A percentile compares a stretch with the other conserved stretches of the same genome.
These are phyloP conservation scores for Escarpia spicata DNA, from an alignment of 2,888 invertebrate species.

Conservation along the genomic window DNA sequence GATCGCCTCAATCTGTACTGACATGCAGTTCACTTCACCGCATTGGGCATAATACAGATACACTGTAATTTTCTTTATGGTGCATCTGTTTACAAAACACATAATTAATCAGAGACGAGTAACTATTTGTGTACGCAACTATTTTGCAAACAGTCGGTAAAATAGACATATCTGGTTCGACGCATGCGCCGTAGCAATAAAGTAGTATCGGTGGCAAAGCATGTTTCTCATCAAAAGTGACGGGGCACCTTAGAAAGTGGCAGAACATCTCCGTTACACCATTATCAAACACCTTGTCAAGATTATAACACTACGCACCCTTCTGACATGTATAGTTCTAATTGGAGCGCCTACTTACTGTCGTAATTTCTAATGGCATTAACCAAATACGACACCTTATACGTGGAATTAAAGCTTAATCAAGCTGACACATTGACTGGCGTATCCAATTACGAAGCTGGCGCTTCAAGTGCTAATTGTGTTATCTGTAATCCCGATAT, in stretches of 20 bases:
- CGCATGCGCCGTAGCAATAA: not conserved
- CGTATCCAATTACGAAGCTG: not conserved
- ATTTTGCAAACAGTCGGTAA: not conserved
- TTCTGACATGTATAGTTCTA: not conserved
- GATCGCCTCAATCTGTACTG: too few species aligned
- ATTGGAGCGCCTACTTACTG: not conserved
- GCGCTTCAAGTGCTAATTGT: not conserved
- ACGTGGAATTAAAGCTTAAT: not conserved
- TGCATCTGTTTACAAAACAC: too few species aligned
- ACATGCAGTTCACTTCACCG: too few species aligned
- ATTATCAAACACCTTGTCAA: constrained; percentile 13
- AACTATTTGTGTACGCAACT: too few species aligned
- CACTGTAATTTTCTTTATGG: too few species aligned
- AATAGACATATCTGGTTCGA: not conserved
- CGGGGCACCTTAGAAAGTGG: not conserved
- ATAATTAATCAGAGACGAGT: too few species aligned
- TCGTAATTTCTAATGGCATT: not conserved
- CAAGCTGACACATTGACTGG: not conserved
- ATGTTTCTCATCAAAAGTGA: not conserved
- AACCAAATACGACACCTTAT: not conserved
- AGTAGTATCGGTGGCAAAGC: not conserved
- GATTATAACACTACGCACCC: not conserved
- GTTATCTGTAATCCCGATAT: not conserved
- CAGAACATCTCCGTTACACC: not conserved
- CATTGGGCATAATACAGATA: too few species aligned